Evolutionary conservation across 2,113 vertebrate species (phyloP).

Genomic region (human (Homo sapiens)): DNA sequence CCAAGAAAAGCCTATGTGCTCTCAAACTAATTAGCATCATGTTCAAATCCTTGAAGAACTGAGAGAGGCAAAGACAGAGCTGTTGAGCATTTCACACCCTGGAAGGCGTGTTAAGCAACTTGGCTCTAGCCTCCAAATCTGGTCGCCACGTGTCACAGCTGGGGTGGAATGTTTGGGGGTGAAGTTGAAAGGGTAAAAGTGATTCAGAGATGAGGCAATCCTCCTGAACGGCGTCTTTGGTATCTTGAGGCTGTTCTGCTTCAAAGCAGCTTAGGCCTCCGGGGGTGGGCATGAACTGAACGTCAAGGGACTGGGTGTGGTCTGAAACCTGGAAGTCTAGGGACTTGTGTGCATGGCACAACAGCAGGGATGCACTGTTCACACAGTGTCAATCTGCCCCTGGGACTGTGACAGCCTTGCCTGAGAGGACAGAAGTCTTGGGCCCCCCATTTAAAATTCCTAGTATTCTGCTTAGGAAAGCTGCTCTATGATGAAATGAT

Average conservation of each 20-base stretch:
- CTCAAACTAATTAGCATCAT: neutral
- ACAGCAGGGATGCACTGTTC: neutral
- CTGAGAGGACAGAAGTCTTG: neutral
- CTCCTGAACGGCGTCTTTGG: neutral
- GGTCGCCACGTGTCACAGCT: neutral
- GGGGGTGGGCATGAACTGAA: neutral
- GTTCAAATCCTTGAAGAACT: neutral
- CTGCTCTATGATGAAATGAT: neutral
- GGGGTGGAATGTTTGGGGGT: neutral
- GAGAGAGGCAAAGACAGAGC: neutral
- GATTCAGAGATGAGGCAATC: conserved; percentile 48
- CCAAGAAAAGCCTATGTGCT: neutral
- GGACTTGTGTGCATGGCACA: accelerated
- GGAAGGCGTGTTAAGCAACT: neutral
- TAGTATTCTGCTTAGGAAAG: neutral
- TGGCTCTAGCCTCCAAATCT: neutral
- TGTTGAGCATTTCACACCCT: neutral
- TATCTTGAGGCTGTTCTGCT: neutral
- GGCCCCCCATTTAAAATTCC: neutral
- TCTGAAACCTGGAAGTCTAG: neutral
- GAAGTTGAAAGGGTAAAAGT: neutral
- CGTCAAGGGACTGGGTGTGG: neutral
- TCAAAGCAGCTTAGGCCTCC: neutral
- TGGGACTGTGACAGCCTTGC: neutral
- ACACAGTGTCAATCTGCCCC: accelerated